Evolutionary conservation across 2,888 invertebrate genomes (phyloP), one percentile per base, ranked within the genome.

Genomic region (Drosophila barbarae): DNA sequence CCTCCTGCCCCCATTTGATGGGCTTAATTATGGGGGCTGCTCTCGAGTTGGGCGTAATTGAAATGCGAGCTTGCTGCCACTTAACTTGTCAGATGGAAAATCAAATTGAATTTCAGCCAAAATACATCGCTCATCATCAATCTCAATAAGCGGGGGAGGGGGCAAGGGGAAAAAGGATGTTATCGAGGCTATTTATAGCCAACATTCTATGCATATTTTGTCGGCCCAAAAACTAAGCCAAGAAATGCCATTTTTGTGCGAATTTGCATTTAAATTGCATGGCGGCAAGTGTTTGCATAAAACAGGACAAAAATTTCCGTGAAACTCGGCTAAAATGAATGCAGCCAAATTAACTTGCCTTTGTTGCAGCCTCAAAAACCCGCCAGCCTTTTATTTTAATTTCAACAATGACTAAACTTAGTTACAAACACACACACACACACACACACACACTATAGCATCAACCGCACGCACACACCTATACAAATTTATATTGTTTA

Each of bases 241-340:
- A 41, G 30, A 51, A 63, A 50, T 42, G 35, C 63, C 61, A 50
- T 32, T 61, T 61, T 36, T 42, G 23, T 61, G 36, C 46, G 64
- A 64, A 74, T 83, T 80, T 74, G 79, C 79, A 80, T 80, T 83
- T 80, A 77, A 83, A 80, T 80, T 80, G 78, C 76, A 77, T 72
- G 71, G 76, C 23, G 5, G 21, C 64, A 52, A 57, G 57, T 42
- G 39, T 47, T 63, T 49, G 53, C 41, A 51, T 68, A 56, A 39
- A 74, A 44, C 46, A 35, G 41, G 38, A 35, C 32, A 58, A 26
- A 42, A 36, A 36, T 32, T 34, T 50, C 50, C 50, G 21, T 10
- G 36, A 66, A 64, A 44, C 23, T 44, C 21, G 15, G n/a, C 39
- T 13, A 60, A 28, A 46, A 28, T 42, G 46, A 72, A 71, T 47